A percentile compares a stretch with the other conserved stretches of the same genome.
phyloP scores from a whole-genome alignment of 2,113 vertebrate genomes.

The Carassius auratus region DNA sequence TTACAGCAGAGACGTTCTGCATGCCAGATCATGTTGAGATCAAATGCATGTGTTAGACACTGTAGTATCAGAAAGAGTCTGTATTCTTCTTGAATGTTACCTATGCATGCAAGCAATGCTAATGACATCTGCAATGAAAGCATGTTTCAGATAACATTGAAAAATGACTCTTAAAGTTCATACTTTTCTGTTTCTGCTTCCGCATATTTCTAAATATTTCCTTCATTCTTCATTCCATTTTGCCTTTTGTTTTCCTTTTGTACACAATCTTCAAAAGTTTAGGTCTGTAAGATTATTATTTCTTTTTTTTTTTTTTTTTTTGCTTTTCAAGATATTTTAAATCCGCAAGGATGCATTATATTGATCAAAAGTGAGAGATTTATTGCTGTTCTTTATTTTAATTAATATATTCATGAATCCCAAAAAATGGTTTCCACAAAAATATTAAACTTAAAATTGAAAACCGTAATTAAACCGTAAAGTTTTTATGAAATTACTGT shows the following conservation, averaged over 20 bases:
- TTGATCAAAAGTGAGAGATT: background rate
- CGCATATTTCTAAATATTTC: background rate
- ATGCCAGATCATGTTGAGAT: constrained; percentile 31
- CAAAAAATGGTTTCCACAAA: background rate
- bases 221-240: background rate
- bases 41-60: constrained; percentile 5
- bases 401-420: background rate
- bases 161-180: background rate
- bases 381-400: background rate
- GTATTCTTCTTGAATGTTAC: background rate
- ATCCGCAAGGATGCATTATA: background rate
- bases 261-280: background rate
- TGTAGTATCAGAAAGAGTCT: background rate
- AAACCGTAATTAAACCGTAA: background rate
- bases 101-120: background rate
- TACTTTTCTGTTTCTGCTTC: background rate
- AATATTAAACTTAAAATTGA: background rate
- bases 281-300: background rate
- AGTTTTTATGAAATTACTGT: background rate
- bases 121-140: constrained; percentile 12
- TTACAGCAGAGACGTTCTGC: constrained; percentile 28
- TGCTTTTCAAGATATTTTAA: background rate
- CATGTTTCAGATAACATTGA: background rate
- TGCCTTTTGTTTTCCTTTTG: background rate
- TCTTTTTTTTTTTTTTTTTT: background rate